Evolutionary conservation across 2,797 vertebrate species (phyloP).

Genomic region (Antrozous pallidus): DNA sequence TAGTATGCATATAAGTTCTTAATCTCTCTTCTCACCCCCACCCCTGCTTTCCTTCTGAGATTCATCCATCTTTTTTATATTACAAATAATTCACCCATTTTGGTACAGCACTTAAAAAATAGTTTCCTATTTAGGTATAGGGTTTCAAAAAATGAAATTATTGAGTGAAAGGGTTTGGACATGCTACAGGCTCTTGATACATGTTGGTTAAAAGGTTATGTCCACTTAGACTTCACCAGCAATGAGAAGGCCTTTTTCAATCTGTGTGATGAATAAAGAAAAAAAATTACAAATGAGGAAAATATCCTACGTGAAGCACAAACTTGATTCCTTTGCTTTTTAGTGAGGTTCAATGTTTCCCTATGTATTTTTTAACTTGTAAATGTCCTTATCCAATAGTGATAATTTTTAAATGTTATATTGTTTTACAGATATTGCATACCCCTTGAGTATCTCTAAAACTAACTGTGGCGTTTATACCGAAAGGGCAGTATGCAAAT

Average conservation of each 20-base stretch:
- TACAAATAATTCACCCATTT: constrained; percentile 9
- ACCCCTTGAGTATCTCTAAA: neutral
- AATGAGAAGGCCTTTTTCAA: neutral
- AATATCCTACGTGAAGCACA: neutral
- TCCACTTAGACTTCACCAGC: neutral
- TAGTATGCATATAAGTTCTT: no score
- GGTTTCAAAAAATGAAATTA: constrained; percentile 25
- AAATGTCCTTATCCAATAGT: neutral
- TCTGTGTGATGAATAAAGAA: no score
- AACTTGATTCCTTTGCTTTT: neutral
- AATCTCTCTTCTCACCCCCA: no score
- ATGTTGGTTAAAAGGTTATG: neutral
- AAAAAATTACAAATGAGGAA: neutral
- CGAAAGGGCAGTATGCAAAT: neutral
- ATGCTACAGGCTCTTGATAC: neutral
- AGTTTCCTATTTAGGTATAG: neutral
- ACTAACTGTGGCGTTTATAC: neutral
- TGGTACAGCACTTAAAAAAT: neutral
- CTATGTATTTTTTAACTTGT: neutral
- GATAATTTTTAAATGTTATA: neutral
- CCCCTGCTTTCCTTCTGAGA: no score
- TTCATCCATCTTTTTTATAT: neutral
- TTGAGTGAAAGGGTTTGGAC: neutral
- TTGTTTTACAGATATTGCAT: neutral
- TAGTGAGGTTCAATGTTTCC: neutral